These are phyloP conservation scores for Coendou prehensilis DNA, from an alignment of 2,797 vertebrate species.

Conservation along the genomic window DNA sequence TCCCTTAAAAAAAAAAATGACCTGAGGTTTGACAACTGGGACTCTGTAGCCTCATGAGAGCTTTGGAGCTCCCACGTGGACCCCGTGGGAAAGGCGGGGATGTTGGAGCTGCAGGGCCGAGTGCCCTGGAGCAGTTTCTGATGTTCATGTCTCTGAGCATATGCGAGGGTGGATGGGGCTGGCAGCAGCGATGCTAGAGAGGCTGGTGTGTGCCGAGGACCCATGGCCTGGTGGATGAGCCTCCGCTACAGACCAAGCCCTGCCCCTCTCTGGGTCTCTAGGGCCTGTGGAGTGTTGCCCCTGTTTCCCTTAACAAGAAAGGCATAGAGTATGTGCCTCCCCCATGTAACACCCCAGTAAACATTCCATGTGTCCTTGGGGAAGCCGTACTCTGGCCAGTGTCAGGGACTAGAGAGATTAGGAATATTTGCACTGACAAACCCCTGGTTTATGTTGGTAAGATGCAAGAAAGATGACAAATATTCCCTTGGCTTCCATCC, in stretches of 20 bases:
- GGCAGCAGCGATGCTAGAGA: background rate
- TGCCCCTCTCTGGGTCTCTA: background rate
- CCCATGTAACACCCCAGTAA: background rate
- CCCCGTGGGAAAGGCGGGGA: background rate
- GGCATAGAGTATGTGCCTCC: background rate
- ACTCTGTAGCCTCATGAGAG: background rate
- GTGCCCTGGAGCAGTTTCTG: background rate
- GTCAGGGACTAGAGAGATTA: background rate
- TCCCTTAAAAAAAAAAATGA: background rate
- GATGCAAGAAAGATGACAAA: background rate
- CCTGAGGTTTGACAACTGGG: background rate
- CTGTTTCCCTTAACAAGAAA: background rate
- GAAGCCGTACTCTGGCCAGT: rapidly evolving
- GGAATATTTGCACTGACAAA: background rate
- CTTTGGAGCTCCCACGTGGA: background rate
- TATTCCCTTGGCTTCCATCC: background rate
- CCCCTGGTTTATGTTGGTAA: background rate
- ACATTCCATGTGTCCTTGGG: background rate
- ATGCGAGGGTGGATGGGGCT: background rate
- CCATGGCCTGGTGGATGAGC: background rate
- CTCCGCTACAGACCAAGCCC: background rate
- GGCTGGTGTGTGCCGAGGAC: background rate
- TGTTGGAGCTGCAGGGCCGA: background rate
- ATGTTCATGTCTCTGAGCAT: background rate
- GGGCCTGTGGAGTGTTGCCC: background rate